Evolutionary conservation across 1,140 invertebrate genomes (phyloP), one percentile per base, ranked within the genome.

Genomic region (Brachystomella parvula): DNA sequence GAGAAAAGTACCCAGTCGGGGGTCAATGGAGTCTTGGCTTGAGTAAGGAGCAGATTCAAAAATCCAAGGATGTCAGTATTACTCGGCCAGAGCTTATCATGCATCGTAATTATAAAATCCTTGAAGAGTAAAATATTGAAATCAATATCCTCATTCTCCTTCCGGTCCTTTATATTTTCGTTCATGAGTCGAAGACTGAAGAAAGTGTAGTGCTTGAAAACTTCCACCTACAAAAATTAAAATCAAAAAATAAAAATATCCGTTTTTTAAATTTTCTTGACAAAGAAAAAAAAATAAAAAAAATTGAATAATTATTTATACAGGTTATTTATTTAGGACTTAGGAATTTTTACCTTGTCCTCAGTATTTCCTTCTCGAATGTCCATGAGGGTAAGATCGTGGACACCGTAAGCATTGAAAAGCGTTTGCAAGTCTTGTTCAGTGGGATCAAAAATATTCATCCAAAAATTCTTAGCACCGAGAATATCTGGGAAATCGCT

Each of bases 121-220:
- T 49, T 49, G 35, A 64, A 64, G 21, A 64, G 62, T 2, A 64
- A 47, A 33, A 64, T 57, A 32, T 64, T 64, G 30, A 64, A 64
- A 28, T 64, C 62, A 21, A 64, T 64, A 28, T 64, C 62, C 24
- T 64, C 12, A 12, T 12, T 53, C 24, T 53, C 49, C 49, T 53
- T 26, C 6, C 44, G 39, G 9, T 44, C 61, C 44, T 64, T 56
- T 29, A 56, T 53, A 9, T 49, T 53, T 29, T 53, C 62, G 15
- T 29, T 35, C 26, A 53, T 29, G 2, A 56, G 30, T 19, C 62
- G 17, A 9, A 53, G 26, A 3, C 12, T 24, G 15, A 64, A 26
- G 31, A 64, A 64, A 26, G 62, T 64, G 62, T 64, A 64, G 47
- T 64, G 62, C 62, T 64, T 58, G 31, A 58, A 64, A 15, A 64